Base-by-base conservation (phyloP, 2,797 vertebrate genomes). In the Etheostoma nigrum region DNA sequence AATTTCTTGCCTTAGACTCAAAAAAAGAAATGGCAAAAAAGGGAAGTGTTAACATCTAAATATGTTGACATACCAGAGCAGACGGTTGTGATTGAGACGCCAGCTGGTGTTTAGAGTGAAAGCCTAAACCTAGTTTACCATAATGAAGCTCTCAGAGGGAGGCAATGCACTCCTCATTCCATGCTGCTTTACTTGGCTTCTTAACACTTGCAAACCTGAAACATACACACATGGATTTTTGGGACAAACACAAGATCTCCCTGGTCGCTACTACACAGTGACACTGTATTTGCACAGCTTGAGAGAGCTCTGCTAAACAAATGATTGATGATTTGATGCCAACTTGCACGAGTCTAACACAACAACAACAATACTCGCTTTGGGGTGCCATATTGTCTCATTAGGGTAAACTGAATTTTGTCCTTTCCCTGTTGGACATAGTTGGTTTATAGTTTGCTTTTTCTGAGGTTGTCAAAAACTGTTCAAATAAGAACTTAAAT, bases 31-130 rank as follows among this genome's bases (percentile, higher is more conserved):
- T 36, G 40, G 49, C 62, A 55, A 77, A 83, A 82, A 74, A 61
- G 63, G 25, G 74, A 84, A 83, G 78, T 76, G 86, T 88, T 88
- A 86, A 73, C 78, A 64, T 86, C 72, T 79, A 87, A 90, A 91
- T 85, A 90, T 88, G 92, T 88, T 90, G 88, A 90, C 89, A 88
- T 77, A 67, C 88, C 74, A 74, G 82, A 89, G 85, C 90, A 93
- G 88, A 94, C 87, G 71, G 82, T 72, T 89, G 90, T 89, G 91
- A 93, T 83, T 91, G 92, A 94, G 91, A 91, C 51, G 72, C 82
- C 94, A 94, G 92, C 91, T 95, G 94, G 92, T 93, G 91, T 93
- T 94, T 92, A 89, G 86, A 91, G 88, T 78, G 76, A 87, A 86
- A 93, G 85, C 64, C 88, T 88, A 92, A 92, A 91, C 83, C 82